phyloP scores from a whole-genome alignment of 1,140 invertebrate genomes.

The Parapsyche elsis region DNA sequence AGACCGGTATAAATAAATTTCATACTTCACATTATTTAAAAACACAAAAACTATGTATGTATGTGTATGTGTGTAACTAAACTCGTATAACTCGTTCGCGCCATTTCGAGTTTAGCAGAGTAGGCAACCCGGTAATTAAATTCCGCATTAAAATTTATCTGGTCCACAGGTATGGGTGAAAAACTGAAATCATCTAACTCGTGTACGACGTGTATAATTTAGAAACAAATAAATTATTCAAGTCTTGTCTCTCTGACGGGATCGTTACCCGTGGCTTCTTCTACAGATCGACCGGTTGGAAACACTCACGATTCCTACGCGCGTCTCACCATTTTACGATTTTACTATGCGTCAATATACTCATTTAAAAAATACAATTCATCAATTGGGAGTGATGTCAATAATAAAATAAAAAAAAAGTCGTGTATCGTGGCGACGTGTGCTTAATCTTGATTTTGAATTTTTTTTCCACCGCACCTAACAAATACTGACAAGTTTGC shows the following conservation, averaged over 20 bases:
- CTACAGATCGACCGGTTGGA: background rate
- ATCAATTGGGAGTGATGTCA: background rate
- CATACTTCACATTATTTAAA: background rate
- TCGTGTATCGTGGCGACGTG: background rate
- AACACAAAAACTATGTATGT: constrained; percentile 1
- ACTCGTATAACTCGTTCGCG: constrained; percentile 8
- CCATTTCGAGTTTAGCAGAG: background rate
- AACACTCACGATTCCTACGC: background rate
- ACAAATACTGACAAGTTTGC: background rate
- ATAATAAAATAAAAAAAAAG: background rate
- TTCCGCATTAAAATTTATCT: constrained; percentile 7
- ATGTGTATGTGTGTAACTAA: background rate
- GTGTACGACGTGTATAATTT: background rate
- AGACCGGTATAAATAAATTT: constrained; percentile 8
- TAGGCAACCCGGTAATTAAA: constrained; percentile 3
- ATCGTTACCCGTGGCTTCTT: background rate
- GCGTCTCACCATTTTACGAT: background rate
- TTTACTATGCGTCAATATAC: too few relatives aligned
- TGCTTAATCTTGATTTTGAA: background rate
- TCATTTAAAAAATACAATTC: background rate
- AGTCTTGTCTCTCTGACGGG: background rate
- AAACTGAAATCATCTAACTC: constrained; percentile 6
- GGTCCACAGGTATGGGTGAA: background rate
- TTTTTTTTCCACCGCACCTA: background rate
- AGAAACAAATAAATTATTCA: constrained; percentile 13